Conservation (phyloP, 2,113 vertebrate species). For the Calonectris borealis region DNA sequence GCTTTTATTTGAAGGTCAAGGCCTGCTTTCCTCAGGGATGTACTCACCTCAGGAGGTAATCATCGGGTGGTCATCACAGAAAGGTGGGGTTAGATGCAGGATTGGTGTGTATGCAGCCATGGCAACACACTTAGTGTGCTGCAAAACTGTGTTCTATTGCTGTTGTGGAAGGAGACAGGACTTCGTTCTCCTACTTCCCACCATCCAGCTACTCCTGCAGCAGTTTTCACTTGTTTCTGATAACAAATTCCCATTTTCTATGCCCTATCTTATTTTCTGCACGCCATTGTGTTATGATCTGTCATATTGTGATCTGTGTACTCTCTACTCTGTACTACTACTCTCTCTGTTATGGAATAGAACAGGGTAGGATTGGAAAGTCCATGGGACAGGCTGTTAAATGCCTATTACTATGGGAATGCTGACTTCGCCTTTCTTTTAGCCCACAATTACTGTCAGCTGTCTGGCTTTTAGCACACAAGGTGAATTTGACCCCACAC, state of each 20-base stretch:
- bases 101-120: not conserved
- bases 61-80: not conserved
- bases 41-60: not conserved
- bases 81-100: not conserved
- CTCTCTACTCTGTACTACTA: not conserved
- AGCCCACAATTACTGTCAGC: not conserved
- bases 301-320: not conserved
- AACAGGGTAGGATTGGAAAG: not conserved
- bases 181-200: not conserved
- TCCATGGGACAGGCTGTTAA: not conserved
- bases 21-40: not conserved
- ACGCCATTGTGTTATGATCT: not conserved
- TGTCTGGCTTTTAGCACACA: not conserved
- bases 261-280: not conserved
- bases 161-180: not conserved
- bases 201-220: not conserved
- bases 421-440: constrained; percentile 1
- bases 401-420: not conserved
- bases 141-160: not conserved
- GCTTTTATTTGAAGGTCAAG: not conserved
- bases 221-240: not conserved
- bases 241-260: not conserved
- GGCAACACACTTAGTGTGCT: not conserved
- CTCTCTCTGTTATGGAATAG: not conserved
- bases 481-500: not conserved